phyloP scores from a whole-genome alignment of 2,113 vertebrate genomes.

The Condylura cristata region DNA sequence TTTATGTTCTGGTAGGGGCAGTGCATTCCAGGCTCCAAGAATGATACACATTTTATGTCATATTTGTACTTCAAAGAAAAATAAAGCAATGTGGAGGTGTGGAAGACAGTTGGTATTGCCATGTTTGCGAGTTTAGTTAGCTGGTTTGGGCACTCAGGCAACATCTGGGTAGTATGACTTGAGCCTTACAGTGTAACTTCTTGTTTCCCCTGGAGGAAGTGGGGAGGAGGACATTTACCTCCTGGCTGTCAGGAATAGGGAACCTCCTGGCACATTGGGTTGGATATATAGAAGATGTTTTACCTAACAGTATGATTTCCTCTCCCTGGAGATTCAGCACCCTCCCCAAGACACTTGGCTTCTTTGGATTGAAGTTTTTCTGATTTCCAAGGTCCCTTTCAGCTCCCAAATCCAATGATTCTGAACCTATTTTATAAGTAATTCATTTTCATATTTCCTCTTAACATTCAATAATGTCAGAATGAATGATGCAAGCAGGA shows the following conservation, averaged over 20 bases:
- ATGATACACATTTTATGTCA: background rate
- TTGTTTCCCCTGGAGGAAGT: background rate
- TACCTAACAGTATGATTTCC: background rate
- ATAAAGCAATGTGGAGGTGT: background rate
- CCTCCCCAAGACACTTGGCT: background rate
- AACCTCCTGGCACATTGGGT: background rate
- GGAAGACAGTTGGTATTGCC: background rate
- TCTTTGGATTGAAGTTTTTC: background rate
- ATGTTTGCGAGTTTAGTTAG: background rate
- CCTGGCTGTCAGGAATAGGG: background rate
- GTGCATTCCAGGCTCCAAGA: background rate
- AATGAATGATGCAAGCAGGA: conserved; percentile 36
- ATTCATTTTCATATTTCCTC: conserved; percentile 56
- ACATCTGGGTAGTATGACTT: background rate
- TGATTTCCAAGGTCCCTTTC: background rate
- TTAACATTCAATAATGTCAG: conserved; percentile 15
- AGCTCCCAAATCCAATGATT: background rate
- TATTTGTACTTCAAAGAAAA: background rate
- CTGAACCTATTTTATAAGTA: conserved; percentile 15
- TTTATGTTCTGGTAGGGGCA: background rate
- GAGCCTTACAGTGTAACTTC: background rate
- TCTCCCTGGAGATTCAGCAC: background rate
- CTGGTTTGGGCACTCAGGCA: background rate
- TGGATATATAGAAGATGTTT: background rate
- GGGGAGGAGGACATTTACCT: too few species aligned